Conservation (phyloP, 2,888 invertebrate genomes). For the Lydus trimaculatus region DNA sequence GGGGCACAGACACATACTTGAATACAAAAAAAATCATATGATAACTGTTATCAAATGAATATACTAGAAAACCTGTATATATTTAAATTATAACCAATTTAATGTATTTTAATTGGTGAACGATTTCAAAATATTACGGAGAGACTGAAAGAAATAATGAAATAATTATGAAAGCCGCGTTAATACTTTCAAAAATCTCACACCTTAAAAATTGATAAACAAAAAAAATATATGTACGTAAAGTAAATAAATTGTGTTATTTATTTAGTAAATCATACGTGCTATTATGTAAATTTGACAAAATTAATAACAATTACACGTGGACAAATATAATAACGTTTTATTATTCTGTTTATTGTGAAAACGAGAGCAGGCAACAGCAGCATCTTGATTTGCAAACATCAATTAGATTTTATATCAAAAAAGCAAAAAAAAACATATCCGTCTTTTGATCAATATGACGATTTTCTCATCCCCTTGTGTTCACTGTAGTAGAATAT, state of each 20-base stretch:
- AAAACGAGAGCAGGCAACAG: neutral
- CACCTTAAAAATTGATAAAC: neutral
- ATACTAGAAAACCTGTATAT: neutral
- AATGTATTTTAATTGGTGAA: neutral
- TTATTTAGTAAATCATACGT: neutral
- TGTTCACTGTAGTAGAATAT: constrained; percentile 2
- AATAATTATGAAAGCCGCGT: neutral
- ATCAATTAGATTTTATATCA: neutral
- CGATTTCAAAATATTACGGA: neutral
- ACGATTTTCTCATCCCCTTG: neutral
- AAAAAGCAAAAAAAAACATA: neutral
- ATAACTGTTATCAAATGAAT: neutral
- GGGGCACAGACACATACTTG: too few species aligned
- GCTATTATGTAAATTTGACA: neutral
- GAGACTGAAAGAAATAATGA: neutral
- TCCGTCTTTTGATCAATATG: neutral
- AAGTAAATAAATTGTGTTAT: too few species aligned
- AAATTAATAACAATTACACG: neutral
- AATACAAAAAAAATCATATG: neutral
- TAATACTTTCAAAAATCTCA: neutral
- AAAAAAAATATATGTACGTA: too few species aligned
- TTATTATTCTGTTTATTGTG: neutral
- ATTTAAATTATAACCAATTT: neutral
- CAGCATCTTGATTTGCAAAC: neutral
- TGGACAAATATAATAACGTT: neutral